phyloP scores from a whole-genome alignment of 2,797 vertebrate genomes.

The Benthosema pterotum region DNA sequence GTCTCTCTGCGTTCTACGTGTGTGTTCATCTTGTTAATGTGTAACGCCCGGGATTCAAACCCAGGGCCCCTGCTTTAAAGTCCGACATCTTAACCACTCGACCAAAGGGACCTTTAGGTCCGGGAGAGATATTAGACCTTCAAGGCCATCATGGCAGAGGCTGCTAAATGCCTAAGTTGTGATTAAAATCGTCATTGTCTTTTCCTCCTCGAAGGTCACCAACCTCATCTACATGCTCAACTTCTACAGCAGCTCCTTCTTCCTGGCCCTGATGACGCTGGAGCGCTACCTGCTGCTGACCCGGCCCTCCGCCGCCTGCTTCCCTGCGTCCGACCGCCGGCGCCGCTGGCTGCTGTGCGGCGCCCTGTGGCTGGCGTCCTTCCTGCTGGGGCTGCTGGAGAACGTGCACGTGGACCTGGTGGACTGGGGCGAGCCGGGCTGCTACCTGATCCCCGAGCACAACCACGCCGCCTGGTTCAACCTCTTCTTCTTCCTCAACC shows the following conservation, averaged over 20 bases:
- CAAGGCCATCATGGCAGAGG: no score
- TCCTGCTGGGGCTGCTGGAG: slow-evolving; percentile 85
- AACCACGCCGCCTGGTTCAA: slow-evolving; percentile 79
- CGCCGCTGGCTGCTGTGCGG: slow-evolving; percentile 80
- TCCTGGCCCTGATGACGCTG: slow-evolving; percentile 90
- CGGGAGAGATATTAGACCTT: no score
- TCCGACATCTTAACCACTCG: no score
- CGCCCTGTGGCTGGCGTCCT: slow-evolving; percentile 83
- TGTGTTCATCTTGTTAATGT: no score
- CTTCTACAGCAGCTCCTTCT: slow-evolving; percentile 95
- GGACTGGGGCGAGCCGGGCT: slow-evolving; percentile 84
- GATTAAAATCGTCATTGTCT: no score
- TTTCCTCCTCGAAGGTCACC: slow-evolving; percentile 65
- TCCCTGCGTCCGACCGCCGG: slow-evolving; percentile 70
- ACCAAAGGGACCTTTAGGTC: no score
- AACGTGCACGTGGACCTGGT: slow-evolving; percentile 87
- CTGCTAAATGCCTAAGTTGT: no score
- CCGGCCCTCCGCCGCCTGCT: slow-evolving; percentile 74
- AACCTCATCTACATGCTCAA: slow-evolving; percentile 91
- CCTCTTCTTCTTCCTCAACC: slow-evolving; percentile 70
- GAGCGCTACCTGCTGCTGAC: slow-evolving; percentile 89
- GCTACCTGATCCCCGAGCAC: slow-evolving; percentile 87
- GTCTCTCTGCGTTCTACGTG: no score
- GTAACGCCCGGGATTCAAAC: no score
- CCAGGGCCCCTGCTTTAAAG: no score